Conservation (phyloP, 2,797 vertebrate species). For the Hemitrygon akajei region DNA sequence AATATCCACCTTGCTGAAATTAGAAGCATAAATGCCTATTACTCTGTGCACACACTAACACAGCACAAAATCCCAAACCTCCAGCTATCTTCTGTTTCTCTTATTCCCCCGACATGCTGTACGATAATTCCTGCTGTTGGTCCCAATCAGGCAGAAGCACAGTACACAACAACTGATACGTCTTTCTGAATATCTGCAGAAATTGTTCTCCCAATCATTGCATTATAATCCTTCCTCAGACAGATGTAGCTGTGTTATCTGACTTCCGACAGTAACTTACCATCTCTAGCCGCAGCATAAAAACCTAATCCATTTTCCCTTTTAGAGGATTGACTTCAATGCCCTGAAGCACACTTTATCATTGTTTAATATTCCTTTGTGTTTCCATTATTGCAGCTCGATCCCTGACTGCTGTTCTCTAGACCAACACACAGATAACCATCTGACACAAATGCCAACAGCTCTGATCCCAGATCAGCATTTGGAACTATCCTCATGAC, state of each 20-base stretch:
- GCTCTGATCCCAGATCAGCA: constrained; percentile 29
- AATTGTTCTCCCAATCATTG: constrained; percentile 17
- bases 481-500: background rate
- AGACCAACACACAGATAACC: constrained; percentile 27
- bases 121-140: background rate
- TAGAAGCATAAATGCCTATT: background rate
- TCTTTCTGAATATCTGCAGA: background rate
- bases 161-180: background rate
- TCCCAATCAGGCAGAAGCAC: constrained; percentile 16
- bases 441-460: constrained; percentile 32
- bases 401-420: background rate
- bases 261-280: constrained; percentile 34
- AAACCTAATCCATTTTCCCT: constrained; percentile 37
- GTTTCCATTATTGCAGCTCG: background rate
- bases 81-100: background rate
- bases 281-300: background rate
- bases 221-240: constrained; percentile 35
- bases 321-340: constrained; percentile 32
- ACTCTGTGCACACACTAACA: background rate
- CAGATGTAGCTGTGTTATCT: constrained; percentile 13
- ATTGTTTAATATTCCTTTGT: constrained; percentile 38
- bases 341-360: constrained; percentile 35
- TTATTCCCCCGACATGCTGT: background rate
- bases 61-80: background rate
- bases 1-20: background rate